Evolutionary conservation across 2,113 vertebrate species (phyloP).

Genomic region (Cnemophilus loriae): DNA sequence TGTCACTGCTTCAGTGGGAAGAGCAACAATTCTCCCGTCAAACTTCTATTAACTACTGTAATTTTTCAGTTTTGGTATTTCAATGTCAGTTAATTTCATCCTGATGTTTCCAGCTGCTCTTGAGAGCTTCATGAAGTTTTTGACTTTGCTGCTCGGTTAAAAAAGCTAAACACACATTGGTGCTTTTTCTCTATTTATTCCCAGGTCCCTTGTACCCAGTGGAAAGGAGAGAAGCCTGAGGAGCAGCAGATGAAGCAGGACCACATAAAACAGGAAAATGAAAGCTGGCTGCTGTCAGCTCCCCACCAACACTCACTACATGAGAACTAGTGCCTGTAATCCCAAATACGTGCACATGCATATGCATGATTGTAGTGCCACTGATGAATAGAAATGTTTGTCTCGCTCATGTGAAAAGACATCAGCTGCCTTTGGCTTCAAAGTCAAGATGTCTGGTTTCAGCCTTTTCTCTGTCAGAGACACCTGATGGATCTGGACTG

Average conservation of each 20-base stretch:
- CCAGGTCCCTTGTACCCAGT: background rate
- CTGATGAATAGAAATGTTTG: slow-evolving; percentile 61
- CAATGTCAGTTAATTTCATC: background rate
- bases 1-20: background rate
- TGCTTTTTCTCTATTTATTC: background rate
- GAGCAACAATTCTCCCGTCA: background rate
- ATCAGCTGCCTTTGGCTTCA: slow-evolving; percentile 45
- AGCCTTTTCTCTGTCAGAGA: slow-evolving; percentile 36
- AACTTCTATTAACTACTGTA: background rate
- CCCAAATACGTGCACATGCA: slow-evolving; percentile 55
- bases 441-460: slow-evolving; percentile 49
- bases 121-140: background rate
- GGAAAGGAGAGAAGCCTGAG: slow-evolving; percentile 15
- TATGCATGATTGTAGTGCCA: slow-evolving; percentile 43
- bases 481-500: slow-evolving; percentile 20
- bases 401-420: slow-evolving; percentile 37
- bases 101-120: background rate
- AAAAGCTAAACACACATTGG: background rate
- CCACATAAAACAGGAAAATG: slow-evolving; percentile 1
- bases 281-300: background rate
- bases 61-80: background rate
- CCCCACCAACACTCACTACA: background rate
- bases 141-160: background rate
- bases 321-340: slow-evolving; percentile 54
- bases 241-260: slow-evolving; percentile 44